Evolutionary conservation across 2,797 vertebrate species (phyloP).

Genomic region (Gymnocypris eckloni): DNA sequence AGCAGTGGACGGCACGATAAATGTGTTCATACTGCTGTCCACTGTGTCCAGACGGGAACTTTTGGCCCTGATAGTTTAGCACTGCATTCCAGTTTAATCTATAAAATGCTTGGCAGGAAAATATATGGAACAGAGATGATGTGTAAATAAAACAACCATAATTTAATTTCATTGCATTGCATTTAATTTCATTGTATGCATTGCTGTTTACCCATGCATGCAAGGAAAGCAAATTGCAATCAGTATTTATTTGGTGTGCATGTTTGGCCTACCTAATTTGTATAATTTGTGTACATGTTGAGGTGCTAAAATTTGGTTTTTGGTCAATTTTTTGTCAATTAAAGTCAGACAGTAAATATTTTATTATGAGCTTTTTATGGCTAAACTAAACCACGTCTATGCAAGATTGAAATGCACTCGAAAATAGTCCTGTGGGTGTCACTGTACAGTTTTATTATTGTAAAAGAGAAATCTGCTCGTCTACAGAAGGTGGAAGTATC

Average conservation of each 20-base stretch:
- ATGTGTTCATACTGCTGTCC: conserved; percentile 56
- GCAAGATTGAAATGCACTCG: background rate
- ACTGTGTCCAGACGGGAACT: conserved; percentile 50
- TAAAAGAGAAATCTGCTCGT: background rate
- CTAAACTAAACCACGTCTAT: background rate
- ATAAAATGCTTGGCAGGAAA: conserved; percentile 18
- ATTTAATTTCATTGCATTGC: background rate
- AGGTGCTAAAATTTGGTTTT: background rate
- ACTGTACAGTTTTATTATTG: background rate
- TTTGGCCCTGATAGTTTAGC: conserved; percentile 49
- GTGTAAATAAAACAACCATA: background rate
- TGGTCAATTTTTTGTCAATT: too few species aligned
- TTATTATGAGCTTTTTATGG: background rate
- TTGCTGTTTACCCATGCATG: background rate
- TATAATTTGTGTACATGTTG: background rate
- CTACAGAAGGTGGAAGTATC: background rate
- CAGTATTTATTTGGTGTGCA: background rate
- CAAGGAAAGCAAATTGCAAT: background rate
- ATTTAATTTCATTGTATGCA: background rate
- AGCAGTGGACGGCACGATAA: conserved; percentile 61
- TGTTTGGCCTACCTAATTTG: background rate
- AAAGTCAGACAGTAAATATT: background rate
- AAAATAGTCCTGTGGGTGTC: too few species aligned
- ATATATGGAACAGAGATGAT: background rate
- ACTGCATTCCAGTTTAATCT: conserved; percentile 53